Conservation (phyloP, 2,113 vertebrate genomes). For the Daphoenositta chrysoptera region DNA sequence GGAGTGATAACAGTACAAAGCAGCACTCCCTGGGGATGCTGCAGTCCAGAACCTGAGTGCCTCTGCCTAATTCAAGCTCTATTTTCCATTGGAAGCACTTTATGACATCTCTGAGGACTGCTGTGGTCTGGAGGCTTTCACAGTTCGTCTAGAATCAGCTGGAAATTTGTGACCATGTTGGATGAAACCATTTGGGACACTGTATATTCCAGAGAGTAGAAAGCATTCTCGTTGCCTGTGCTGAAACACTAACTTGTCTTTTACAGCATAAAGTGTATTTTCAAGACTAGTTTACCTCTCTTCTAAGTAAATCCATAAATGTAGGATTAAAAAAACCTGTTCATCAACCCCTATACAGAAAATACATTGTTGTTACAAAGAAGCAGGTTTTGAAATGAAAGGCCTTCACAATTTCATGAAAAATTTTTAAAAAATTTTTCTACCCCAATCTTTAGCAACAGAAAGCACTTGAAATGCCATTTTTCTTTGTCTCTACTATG, state of each 20-base stretch:
- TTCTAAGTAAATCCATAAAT: background rate
- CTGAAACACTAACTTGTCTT: background rate
- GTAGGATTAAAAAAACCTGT: background rate
- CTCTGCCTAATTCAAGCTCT: background rate
- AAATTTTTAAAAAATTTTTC: background rate
- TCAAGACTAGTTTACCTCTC: background rate
- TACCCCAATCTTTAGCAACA: background rate
- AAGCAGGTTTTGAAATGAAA: background rate
- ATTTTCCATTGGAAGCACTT: background rate
- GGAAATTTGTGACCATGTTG: background rate
- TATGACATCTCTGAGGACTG: background rate
- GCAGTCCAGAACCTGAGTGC: background rate
- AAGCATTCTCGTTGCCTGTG: background rate
- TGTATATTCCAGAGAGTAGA: rapidly evolving
- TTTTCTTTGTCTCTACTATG: background rate
- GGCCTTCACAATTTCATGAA: background rate
- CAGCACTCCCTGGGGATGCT: background rate
- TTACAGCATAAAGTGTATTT: background rate
- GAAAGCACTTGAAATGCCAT: background rate
- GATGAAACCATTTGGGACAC: background rate
- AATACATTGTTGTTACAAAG: background rate
- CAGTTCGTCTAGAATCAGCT: background rate
- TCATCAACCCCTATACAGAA: background rate
- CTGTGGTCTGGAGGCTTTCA: background rate
- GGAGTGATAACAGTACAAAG: background rate